Base-by-base conservation (phyloP, 92 coral and sea anemone species). In the Zoanthus sociatus region DNA sequence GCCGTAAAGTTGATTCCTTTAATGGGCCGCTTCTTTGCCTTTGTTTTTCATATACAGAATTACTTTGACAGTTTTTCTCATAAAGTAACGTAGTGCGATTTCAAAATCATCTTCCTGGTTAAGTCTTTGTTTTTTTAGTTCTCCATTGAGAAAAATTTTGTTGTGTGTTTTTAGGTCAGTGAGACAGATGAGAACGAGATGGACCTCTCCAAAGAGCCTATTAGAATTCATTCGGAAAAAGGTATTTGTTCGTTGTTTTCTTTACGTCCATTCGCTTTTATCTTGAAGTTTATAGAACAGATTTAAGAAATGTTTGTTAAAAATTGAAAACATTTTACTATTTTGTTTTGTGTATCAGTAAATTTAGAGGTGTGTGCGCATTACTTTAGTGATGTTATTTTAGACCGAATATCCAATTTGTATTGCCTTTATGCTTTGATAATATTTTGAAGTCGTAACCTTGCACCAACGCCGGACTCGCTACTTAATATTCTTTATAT, bases 151-250 rank as follows among this genome's bases (percentile, higher is more conserved):
- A 37, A 37, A 0, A 37, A 37, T 37, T 2, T 2, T 76, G 61
- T 13, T 33, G 20, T 66, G 63, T 37, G 7, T 9, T 69, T 81
- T 51, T 45, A 81, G 85, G 85, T 66, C 70, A 30, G 53, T 44
- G 85, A 81, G 66, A 61, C 11, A 66, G 75, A 81, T n/a, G 85
- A 66, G 85, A 73, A 47, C 13, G 63, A 46, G 3, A n/a, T 20
- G n/a, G 75, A 26, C 13, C 2, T 20, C 13, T 48, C 85, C 44
- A 73, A 47, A 46, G 47, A 46, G 14, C 63, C 61, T 0, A 15
- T 2, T 15, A 50, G 26, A 47, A 45, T 14, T 4, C 44, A 66
- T 16, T 13, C 85, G 7, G 13, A 20, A 8, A 26, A 67, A 66
- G 85, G 85, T 81, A 66, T 17, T 79, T 45, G 18, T 76, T 17